Base-by-base conservation (phyloP, 2,113 vertebrate species). In the Speoplatyrhinus poulsoni region DNA sequence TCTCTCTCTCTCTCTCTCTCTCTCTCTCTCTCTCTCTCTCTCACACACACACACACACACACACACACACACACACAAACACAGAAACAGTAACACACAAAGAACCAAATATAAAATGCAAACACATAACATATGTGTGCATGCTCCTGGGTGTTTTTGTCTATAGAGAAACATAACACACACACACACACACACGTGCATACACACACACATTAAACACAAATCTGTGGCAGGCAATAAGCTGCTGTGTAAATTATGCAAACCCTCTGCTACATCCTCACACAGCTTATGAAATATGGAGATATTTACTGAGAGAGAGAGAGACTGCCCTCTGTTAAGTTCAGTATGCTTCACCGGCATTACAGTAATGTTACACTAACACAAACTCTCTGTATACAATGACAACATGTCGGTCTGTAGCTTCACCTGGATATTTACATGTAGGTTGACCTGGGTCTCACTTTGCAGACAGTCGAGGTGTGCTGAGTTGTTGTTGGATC, bases 211-310 rank as follows among this genome's bases (percentile, higher is more conserved):
- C 49, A 50, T 11, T 12, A 3, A 50, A 50, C 12, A 78, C 72
- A 83, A 81, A 69, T 65, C 78, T 67, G 74, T 65, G 60, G 62
- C 54, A 84, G 79, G 81, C 83, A 82, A 89, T 69, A 87, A 66
- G 60, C 49, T 4, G 33, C 75, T 82, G 78, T 7, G 54, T 89
- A 78, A 89, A 90, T 90, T 88, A 89, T 87, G 84, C 77, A 89
- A 72, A 74, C 70, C 78, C 67, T 83, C 81, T 83, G 80, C 81
- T 70, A 80, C 64, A 19, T 66, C 78, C 60, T 52, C 57, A n/a
- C 82, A 76, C 85, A 70, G 33, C 63, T 76, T 50, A 79, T 88
- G 60, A 89, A 89, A 89, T 75, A 89, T 88, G 82, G 47, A 89
- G 82, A 55, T 26, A 55, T 19, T 55, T 16, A 55, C 17, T 55